Percentiles rank a stretch among this genome's conserved stretches.
phyloP scores from a whole-genome alignment of 2,888 invertebrate genomes.

The Mythimna loreyi region DNA sequence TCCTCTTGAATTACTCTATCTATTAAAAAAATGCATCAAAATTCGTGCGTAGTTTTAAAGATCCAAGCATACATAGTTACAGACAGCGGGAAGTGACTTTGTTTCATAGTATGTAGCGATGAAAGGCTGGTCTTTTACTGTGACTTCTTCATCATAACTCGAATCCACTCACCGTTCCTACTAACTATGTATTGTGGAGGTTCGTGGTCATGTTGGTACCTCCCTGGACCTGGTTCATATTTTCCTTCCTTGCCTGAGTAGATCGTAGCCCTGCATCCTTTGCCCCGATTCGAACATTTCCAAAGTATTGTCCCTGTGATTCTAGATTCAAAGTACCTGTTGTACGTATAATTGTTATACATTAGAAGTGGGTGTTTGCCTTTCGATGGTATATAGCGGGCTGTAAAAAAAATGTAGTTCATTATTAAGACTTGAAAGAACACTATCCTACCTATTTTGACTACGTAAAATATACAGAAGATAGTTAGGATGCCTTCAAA shows the following conservation, averaged over 20 bases:
- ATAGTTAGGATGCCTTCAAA: too few species aligned
- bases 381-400: slow-evolving; percentile 51
- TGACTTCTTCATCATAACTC: slow-evolving; percentile 12
- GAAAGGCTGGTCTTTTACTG: neutral
- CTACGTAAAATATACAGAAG: too few species aligned
- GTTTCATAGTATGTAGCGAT: neutral
- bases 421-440: neutral
- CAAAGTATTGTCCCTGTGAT: slow-evolving; percentile 41
- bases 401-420: slow-evolving; percentile 36
- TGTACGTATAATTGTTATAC: slow-evolving; percentile 62
- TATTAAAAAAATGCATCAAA: too few species aligned
- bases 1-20: too few species aligned
- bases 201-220: slow-evolving; percentile 39
- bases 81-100: too few species aligned
- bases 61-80: too few species aligned
- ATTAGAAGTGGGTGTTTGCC: slow-evolving; percentile 66
- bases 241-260: slow-evolving; percentile 10
- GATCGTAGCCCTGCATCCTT: slow-evolving; percentile 53
- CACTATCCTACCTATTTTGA: too few species aligned
- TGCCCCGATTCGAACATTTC: slow-evolving; percentile 56
- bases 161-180: slow-evolving; percentile 46
- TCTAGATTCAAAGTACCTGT: slow-evolving; percentile 38
- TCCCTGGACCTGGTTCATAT: slow-evolving; percentile 22
- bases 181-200: slow-evolving; percentile 47
- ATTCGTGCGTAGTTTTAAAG: too few species aligned